Evolutionary conservation across 2,888 invertebrate genomes (phyloP).

Genomic region (Drosophila lacicola): DNA sequence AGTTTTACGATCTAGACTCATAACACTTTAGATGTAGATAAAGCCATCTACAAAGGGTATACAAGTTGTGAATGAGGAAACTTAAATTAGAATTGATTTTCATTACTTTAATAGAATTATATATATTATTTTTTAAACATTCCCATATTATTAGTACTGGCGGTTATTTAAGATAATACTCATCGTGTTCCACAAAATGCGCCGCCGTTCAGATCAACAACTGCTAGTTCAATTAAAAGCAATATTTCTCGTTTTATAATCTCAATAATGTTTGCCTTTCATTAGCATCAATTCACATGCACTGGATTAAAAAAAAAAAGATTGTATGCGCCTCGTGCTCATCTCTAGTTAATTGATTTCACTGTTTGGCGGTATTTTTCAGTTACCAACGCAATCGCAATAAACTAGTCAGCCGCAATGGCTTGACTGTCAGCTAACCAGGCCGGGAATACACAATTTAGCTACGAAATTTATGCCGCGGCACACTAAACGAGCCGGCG

Average conservation of each 20-base stretch:
- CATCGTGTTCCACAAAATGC: too few species aligned
- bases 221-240: neutral
- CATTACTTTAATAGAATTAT: too few species aligned
- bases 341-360: slow-evolving; percentile 66
- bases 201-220: too few species aligned
- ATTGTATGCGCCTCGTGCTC: neutral
- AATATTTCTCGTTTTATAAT: slow-evolving; percentile 11
- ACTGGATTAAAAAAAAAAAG: slow-evolving; percentile 13
- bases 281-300: slow-evolving; percentile 38
- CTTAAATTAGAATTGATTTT: too few species aligned
- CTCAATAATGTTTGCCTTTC: slow-evolving; percentile 23
- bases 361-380: slow-evolving; percentile 21
- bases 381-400: slow-evolving; percentile 40
- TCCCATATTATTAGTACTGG: too few species aligned
- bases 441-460: slow-evolving; percentile 61
- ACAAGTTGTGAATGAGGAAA: too few species aligned
- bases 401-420: slow-evolving; percentile 57
- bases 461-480: slow-evolving; percentile 74
- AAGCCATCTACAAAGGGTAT: too few species aligned
- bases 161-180: too few species aligned
- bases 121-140: too few species aligned
- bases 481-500: slow-evolving; percentile 65
- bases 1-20: too few species aligned
- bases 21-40: too few species aligned
- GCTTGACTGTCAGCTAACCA: slow-evolving; percentile 27